Evolutionary conservation across 2,888 invertebrate genomes (phyloP).

Genomic region (Chloromyia formosa): DNA sequence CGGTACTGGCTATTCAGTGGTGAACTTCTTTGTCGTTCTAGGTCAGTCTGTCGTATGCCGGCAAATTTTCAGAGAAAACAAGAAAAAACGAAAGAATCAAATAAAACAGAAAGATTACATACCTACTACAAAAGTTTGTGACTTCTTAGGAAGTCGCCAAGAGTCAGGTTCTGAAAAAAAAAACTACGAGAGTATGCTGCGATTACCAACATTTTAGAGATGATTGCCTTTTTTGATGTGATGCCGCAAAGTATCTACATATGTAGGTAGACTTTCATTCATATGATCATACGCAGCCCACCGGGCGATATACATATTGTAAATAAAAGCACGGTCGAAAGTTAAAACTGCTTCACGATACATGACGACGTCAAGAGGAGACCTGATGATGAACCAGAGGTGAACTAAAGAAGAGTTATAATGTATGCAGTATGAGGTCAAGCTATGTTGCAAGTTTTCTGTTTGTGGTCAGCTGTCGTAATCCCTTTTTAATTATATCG

Average conservation of each 20-base stretch:
- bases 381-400: too few relatives aligned
- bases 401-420: too few relatives aligned
- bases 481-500: too few relatives aligned
- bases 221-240: slow-evolving; percentile 41
- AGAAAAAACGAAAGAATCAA: slow-evolving; percentile 14
- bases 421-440: too few relatives aligned
- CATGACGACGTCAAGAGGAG: too few relatives aligned
- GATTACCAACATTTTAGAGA: slow-evolving; percentile 39
- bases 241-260: slow-evolving; percentile 16
- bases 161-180: slow-evolving; percentile 13
- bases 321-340: too few relatives aligned
- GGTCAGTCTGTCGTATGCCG: slow-evolving; percentile 42
- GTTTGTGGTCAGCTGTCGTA: too few relatives aligned
- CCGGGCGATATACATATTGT: too few relatives aligned
- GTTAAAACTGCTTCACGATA: too few relatives aligned
- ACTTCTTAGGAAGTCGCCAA: slow-evolving; percentile 43
- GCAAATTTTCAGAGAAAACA: slow-evolving; percentile 39
- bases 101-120: neutral
- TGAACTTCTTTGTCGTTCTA: slow-evolving; percentile 39
- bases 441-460: too few relatives aligned
- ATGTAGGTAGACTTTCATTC: too few relatives aligned
- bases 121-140: slow-evolving; percentile 37
- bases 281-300: too few relatives aligned
- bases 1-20: slow-evolving; percentile 29
- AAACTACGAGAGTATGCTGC: slow-evolving; percentile 14